These are phyloP conservation scores for Siniperca undulata DNA, from an alignment of 2,797 vertebrate species.

Conservation along the genomic window DNA sequence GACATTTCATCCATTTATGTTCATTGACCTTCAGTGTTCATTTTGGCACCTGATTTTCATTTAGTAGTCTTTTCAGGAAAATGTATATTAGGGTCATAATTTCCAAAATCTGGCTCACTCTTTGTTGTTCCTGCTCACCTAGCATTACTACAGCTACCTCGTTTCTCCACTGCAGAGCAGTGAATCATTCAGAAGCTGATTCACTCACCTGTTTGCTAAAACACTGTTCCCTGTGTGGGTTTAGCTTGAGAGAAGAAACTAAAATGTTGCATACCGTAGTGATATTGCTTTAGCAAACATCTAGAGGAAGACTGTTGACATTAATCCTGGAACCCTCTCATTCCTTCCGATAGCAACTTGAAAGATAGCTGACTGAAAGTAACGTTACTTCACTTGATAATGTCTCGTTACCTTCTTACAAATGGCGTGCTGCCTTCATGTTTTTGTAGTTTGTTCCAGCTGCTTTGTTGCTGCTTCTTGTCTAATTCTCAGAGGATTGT, in stretches of 20 bases:
- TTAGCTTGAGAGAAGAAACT: no score
- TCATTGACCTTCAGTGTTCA: no score
- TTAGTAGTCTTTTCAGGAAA: no score
- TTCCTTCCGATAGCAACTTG: neutral
- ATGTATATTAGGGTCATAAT: no score
- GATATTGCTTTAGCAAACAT: neutral
- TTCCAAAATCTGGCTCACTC: neutral
- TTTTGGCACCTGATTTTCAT: no score
- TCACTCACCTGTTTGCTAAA: neutral
- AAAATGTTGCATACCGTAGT: no score
- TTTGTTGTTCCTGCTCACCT: neutral
- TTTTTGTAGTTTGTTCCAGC: neutral
- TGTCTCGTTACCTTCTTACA: no score
- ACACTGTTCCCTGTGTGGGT: no score
- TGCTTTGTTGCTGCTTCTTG: slow-evolving; percentile 8
- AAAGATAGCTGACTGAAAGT: neutral
- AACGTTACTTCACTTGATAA: neutral
- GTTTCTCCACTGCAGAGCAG: neutral
- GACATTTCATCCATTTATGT: no score
- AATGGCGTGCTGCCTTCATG: no score
- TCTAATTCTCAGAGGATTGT: neutral
- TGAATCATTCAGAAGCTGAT: neutral
- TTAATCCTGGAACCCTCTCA: neutral
- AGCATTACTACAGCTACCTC: no score
- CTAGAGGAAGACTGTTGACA: no score